Evolutionary conservation across 2,888 invertebrate genomes (phyloP).

Genomic region (Pheosia gnoma): DNA sequence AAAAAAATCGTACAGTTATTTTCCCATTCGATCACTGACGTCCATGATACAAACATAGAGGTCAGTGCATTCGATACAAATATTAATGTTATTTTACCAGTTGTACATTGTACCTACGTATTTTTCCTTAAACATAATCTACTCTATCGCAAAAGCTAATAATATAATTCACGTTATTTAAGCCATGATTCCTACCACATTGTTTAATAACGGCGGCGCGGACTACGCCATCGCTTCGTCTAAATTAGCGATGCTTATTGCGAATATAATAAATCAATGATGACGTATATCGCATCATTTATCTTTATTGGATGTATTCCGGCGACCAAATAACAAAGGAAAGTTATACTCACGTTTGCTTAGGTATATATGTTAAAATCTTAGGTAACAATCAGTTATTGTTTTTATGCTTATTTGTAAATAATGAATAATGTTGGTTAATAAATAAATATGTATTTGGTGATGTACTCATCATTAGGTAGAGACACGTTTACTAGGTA

Average conservation of each 20-base stretch:
- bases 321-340: slow-evolving; percentile 25
- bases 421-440: no score
- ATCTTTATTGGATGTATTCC: slow-evolving; percentile 47
- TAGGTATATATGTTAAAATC: slow-evolving; percentile 8
- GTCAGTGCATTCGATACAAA: no score
- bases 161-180: not conserved
- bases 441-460: no score
- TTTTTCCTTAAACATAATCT: no score
- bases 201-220: not conserved
- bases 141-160: not conserved
- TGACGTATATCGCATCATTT: slow-evolving; percentile 53
- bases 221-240: slow-evolving; percentile 38
- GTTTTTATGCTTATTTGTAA: not conserved
- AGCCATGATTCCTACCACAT: not conserved
- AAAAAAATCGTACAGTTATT: no score
- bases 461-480: no score
- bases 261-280: slow-evolving; percentile 45
- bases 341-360: slow-evolving; percentile 26
- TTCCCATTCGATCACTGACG: no score
- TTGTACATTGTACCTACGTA: no score
- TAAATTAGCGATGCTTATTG: slow-evolving; percentile 51
- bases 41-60: no score
- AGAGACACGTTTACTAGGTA: no score
- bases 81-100: no score
- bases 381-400: not conserved